A percentile compares a stretch with the other conserved stretches of the same genome.
These are phyloP conservation scores for Pachymerium ferrugineum DNA, from an alignment of 2,888 invertebrate genomes.

Conservation along the genomic window DNA sequence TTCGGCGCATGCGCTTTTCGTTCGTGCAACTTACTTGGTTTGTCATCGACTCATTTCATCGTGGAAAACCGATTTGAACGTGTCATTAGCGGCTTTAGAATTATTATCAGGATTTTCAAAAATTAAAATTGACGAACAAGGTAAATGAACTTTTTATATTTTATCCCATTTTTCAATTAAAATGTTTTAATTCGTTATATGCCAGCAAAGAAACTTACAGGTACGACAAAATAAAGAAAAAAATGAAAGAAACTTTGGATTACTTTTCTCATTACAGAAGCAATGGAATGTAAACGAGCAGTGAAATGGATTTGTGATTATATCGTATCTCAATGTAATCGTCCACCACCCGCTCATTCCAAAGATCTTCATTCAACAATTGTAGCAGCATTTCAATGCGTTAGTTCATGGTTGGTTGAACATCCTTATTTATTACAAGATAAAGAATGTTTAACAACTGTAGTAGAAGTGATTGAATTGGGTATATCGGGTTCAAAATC, in stretches of 20 bases:
- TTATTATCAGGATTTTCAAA: slow-evolving; percentile 83
- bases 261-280: slow-evolving; percentile 56
- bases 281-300: slow-evolving; percentile 80
- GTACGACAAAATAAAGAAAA: background rate
- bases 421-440: slow-evolving; percentile 86
- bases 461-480: slow-evolving; percentile 93
- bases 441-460: slow-evolving; percentile 83
- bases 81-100: slow-evolving; percentile 88
- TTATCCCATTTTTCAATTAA: background rate
- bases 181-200: background rate
- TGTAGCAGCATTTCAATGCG: slow-evolving; percentile 60
- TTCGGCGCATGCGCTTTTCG: slow-evolving; percentile 80
- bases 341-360: slow-evolving; percentile 88
- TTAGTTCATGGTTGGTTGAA: slow-evolving; percentile 77
- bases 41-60: slow-evolving; percentile 91
- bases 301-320: slow-evolving; percentile 99
- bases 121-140: slow-evolving; percentile 80
- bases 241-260: background rate
- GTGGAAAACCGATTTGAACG: slow-evolving; percentile 92
- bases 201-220: slow-evolving; percentile 34
- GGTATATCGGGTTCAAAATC: slow-evolving; percentile 93
- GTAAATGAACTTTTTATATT: slow-evolving; percentile 54
- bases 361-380: slow-evolving; percentile 86
- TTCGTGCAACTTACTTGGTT: slow-evolving; percentile 85
- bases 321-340: slow-evolving; percentile 88